phyloP scores from a whole-genome alignment of 53 echinoderm and acorn worm genomes.

The Stichopus horrens region DNA sequence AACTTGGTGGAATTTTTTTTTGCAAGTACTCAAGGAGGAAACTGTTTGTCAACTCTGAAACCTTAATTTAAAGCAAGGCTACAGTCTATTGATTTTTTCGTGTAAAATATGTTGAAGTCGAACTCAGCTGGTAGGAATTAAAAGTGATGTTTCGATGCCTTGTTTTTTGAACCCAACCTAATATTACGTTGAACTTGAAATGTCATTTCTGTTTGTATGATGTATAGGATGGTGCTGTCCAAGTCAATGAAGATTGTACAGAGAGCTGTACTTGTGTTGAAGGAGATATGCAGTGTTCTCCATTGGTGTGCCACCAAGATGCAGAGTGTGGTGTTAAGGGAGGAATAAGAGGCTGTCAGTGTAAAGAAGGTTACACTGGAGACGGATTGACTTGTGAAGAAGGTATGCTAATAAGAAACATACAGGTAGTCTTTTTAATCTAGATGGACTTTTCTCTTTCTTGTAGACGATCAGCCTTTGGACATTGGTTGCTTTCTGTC shows the following conservation, averaged over 20 bases:
- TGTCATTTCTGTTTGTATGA: background rate
- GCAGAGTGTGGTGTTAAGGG: background rate
- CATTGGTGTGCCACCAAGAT: background rate
- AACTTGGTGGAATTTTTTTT: no score
- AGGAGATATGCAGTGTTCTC: background rate
- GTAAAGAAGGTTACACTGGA: background rate
- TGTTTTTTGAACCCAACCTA: background rate
- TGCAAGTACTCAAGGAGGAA: no score
- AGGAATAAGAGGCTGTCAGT: slow-evolving; percentile 1
- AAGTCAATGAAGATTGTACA: slow-evolving; percentile 11
- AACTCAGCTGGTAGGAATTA: no score
- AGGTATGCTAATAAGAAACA: background rate
- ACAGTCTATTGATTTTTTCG: no score
- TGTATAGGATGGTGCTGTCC: background rate
- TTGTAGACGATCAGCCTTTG: background rate
- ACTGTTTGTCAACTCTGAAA: no score
- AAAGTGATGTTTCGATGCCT: no score
- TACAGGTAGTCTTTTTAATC: background rate
- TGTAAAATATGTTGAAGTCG: no score
- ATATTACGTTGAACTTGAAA: background rate
- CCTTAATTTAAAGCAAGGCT: no score
- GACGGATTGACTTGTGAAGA: slow-evolving; percentile 3
- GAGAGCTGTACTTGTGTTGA: background rate
- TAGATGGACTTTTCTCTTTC: no score
- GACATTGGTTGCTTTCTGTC: no score